Conservation (phyloP, 1,140 invertebrate species). For the Polyergus mexicanus region DNA sequence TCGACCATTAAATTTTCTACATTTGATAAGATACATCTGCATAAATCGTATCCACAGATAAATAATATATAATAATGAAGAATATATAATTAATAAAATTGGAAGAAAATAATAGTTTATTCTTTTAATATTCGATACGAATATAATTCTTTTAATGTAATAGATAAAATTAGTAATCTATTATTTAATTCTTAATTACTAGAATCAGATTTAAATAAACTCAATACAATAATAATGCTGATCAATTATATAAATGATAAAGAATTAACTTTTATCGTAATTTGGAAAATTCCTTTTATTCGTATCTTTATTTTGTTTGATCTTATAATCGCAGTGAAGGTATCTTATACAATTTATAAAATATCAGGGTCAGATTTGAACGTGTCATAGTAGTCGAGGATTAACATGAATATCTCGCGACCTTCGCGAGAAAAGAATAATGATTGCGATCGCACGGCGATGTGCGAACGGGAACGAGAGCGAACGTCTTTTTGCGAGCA, state of each 20-base stretch:
- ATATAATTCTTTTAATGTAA: neutral
- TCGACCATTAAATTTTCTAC: slow-evolving; percentile 6
- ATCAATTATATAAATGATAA: slow-evolving; percentile 5
- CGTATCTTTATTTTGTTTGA: too few relatives aligned
- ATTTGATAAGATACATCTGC: neutral
- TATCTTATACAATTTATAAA: slow-evolving; percentile 17
- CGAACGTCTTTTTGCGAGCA: slow-evolving; percentile 63
- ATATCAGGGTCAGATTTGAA: slow-evolving; percentile 35
- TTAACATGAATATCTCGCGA: slow-evolving; percentile 11
- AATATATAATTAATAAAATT: neutral
- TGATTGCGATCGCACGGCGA: slow-evolving; percentile 1
- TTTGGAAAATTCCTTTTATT: neutral
- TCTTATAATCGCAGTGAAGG: neutral
- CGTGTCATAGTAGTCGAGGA: neutral
- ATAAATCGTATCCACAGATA: neutral
- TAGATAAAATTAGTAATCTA: neutral
- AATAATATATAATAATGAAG: neutral
- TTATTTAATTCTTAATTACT: neutral
- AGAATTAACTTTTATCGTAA: neutral
- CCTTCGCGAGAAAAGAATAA: neutral
- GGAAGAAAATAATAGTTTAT: neutral
- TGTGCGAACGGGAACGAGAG: slow-evolving; percentile 56
- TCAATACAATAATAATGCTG: neutral
- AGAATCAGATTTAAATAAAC: neutral
- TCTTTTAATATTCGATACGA: neutral